Evolutionary conservation across 2,888 invertebrate species (phyloP), one percentile per base, ranked within the genome.

Genomic region (Gryllus longicercus): DNA sequence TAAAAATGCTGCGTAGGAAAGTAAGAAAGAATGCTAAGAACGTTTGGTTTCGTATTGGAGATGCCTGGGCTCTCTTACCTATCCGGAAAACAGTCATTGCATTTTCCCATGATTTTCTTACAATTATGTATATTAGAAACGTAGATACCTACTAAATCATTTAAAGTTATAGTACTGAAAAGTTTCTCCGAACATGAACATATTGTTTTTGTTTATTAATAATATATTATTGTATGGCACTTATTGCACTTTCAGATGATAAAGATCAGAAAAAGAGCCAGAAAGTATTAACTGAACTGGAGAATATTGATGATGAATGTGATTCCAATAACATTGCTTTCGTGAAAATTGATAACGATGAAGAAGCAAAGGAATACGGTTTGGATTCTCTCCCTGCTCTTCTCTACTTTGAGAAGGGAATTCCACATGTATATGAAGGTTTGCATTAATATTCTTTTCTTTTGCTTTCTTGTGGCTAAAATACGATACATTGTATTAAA

Each of bases 291-390:
- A 88, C 89, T 79, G 96, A 96, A 87, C 88, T 96, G 85, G 96
- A 97, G 88, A 96, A 96, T 86, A 96, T 97, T 84, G 97, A 97
- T 86, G 96, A 96, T 85, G 96, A 96, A 86, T 96, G 96, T 87
- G 96, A 96, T 87, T 94, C 95, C 85, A 95, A 96, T 86, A 94
- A 94, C 85, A 96, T 96, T 84, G 95, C 94, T 79, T 96, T 96
- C 86, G 96, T 96, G 11, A 96, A 96, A 87, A 96, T 96, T 85
- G 94, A 95, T 85, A 95, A 96, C 85, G 93, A 94, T 82, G 92
- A 92, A 81, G 95, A 96, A 87, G 96, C 96, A 74, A 95, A 94
- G 85, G 96, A 96, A 86, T 96, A 95, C 86, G 96, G 96, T 82
- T 94, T 96, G 84, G 95, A 96, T 84, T 88, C 89, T 23, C 89